Evolutionary conservation across 2,888 invertebrate species (phyloP), one percentile per base, ranked within the genome.

Genomic region (Coecobrya sp.): DNA sequence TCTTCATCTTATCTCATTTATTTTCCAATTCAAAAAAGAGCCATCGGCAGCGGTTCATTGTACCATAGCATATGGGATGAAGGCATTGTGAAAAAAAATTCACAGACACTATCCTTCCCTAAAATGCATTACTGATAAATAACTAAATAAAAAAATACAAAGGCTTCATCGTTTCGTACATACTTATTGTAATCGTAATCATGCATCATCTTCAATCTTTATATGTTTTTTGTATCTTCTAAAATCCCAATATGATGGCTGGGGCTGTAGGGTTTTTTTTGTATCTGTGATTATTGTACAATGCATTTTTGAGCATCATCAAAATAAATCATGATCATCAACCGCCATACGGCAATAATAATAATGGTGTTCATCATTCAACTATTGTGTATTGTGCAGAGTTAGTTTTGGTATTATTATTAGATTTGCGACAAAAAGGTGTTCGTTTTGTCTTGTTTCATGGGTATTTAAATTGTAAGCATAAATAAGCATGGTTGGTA

Each of bases 41-140:
- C 79, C 79, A 79, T 79, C 79, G 79, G 79, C 79, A 79, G 52
- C 79, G 79, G 79, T 79, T 79, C 79, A 79, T 79, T 79, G 79
- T 79, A 79, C 79, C 49, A 52, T 27, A 16, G 45, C 42, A 70
- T 3, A 36, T 0, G 42, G 4, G 8, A 19, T 19, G 36, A 42
- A n/a, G 8, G 19, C 5, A 10, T 45, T 22, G 16, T 49, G 76
- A 76, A 76, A 76, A 76, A 76, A 45, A 76, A 25, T 76, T 76
- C 76, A 49, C 76, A 76, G 76, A 22, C 49, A 55, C 25, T 79
- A 16, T 49, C 70, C 42, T 27, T 79, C 27, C 25, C 52, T 27
- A 52, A n/a, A 7, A 49, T 27, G 52, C 52, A 30, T 52, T 79
- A 27, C 52, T 55, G 79, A 52, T 52, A 52, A 79, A 79, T 52